phyloP scores from a whole-genome alignment of 2,888 invertebrate species.

The Eupithecia subfuscata region DNA sequence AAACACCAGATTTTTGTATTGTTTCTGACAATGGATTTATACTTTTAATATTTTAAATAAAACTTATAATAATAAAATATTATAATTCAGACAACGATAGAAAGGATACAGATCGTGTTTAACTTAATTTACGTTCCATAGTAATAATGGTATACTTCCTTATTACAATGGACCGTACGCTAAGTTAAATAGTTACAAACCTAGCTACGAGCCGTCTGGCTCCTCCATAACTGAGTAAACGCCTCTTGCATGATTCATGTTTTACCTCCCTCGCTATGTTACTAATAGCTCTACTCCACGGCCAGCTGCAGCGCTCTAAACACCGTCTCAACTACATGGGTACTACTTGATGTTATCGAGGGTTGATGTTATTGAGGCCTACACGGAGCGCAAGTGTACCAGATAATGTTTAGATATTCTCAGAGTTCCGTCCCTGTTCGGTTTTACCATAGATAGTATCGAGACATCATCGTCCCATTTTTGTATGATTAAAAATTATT shows the following conservation, averaged over 20 bases:
- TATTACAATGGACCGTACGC: too few relatives aligned
- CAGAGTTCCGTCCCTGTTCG: neutral
- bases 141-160: too few relatives aligned
- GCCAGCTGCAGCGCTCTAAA: neutral
- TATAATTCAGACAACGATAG: too few relatives aligned
- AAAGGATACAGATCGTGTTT: too few relatives aligned
- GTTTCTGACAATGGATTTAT: too few relatives aligned
- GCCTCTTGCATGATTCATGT: conserved; percentile 10
- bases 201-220: neutral
- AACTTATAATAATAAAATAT: too few relatives aligned
- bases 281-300: neutral
- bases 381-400: neutral
- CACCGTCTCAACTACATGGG: neutral
- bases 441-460: neutral
- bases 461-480: neutral
- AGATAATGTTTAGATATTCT: neutral
- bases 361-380: neutral
- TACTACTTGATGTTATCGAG: neutral
- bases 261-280: neutral
- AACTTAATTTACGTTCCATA: too few relatives aligned
- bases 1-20: too few relatives aligned
- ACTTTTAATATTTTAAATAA: too few relatives aligned
- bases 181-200: neutral
- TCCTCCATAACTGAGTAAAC: neutral
- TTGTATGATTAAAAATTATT: neutral